Percentiles rank a stretch among this genome's conserved stretches.
Evolutionary conservation across 2,888 invertebrate genomes (phyloP).

Genomic region (Cosmopolites sordidus): DNA sequence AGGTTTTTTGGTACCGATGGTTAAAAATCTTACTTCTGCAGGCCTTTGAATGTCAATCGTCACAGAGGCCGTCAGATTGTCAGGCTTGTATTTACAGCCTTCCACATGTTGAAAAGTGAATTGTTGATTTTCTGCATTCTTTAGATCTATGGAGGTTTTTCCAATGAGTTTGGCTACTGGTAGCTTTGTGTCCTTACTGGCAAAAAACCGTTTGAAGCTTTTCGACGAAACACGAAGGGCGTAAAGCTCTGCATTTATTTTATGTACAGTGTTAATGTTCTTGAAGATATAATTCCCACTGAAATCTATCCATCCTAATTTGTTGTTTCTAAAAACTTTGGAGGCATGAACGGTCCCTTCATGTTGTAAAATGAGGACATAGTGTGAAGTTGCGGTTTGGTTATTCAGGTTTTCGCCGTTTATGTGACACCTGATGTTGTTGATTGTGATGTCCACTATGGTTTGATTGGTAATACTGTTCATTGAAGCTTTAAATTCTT

Average conservation of each 20-base stretch:
- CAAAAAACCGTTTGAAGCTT: too few relatives aligned
- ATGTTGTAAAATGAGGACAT: too few relatives aligned
- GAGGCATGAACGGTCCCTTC: too few relatives aligned
- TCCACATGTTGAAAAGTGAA: too few relatives aligned
- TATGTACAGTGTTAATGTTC: neutral
- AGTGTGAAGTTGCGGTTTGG: too few relatives aligned
- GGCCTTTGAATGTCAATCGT: neutral
- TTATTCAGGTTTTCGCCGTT: neutral
- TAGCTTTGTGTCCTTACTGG: neutral
- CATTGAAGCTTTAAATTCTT: conserved; percentile 1
- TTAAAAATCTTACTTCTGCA: neutral
- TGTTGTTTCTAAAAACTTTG: too few relatives aligned
- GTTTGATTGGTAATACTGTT: neutral
- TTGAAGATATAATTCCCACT: neutral
- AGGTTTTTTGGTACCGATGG: neutral
- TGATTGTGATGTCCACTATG: conserved; percentile 6
- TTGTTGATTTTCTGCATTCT: neutral
- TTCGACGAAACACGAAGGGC: neutral
- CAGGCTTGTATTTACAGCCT: neutral
- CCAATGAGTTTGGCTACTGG: neutral
- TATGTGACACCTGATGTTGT: conserved; percentile 5
- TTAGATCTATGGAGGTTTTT: neutral
- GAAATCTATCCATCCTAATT: neutral
- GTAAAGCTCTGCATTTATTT: neutral
- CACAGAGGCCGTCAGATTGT: neutral